Evolutionary conservation across 2,113 vertebrate genomes (phyloP).

Genomic region (Eira barbara): DNA sequence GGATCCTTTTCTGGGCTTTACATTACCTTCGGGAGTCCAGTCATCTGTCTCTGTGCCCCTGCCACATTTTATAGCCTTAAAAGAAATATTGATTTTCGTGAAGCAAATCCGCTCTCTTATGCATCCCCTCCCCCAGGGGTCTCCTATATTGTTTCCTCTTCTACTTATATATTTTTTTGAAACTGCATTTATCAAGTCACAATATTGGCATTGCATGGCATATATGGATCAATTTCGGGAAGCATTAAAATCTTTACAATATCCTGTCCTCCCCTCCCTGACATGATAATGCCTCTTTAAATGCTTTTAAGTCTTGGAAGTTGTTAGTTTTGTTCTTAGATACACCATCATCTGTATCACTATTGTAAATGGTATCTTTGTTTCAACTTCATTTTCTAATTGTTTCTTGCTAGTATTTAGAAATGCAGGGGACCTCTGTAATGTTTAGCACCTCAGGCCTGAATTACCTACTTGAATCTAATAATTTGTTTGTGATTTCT

Average conservation of each 20-base stretch:
- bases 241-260: not conserved
- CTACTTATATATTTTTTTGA: not conserved
- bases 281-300: not conserved
- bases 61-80: not conserved
- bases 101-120: not conserved
- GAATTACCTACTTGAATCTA: not conserved
- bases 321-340: not conserved
- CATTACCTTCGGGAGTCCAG: not conserved
- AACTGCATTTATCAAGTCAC: not conserved
- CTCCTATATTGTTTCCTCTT: not conserved
- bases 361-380: not conserved
- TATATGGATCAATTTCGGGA: not conserved
- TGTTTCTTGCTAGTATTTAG: not conserved
- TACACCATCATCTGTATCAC: not conserved
- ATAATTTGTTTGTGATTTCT: not conserved
- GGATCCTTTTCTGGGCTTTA: not conserved
- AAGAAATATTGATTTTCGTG: not conserved
- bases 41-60: not conserved
- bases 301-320: not conserved
- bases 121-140: not conserved
- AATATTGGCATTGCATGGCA: not conserved
- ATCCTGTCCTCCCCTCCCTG: not conserved
- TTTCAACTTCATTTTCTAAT: not conserved
- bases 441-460: not conserved
- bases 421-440: not conserved